phyloP scores from a whole-genome alignment of 2,797 vertebrate species.

The Brachyalestes nurse region DNA sequence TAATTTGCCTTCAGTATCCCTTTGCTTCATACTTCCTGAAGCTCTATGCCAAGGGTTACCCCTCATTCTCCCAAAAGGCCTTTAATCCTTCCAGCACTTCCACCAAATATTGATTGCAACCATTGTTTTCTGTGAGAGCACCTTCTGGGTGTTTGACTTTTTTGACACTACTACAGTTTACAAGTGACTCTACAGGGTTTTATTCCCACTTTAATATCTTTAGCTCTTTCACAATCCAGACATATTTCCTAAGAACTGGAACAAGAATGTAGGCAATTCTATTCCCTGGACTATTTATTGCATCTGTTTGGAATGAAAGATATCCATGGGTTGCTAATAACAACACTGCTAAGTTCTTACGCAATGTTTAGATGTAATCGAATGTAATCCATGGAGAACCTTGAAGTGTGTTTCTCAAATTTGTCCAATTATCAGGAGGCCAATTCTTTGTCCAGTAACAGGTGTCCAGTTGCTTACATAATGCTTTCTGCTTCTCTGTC shows the following conservation, averaged over 20 bases:
- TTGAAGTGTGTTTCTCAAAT: neutral
- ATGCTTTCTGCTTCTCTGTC: conserved; percentile 4
- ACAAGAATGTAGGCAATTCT: conserved; percentile 21
- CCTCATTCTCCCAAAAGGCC: neutral
- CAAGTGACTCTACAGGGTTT: neutral
- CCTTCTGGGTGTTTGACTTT: neutral
- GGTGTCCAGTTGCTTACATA: conserved; percentile 16
- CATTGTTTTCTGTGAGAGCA: neutral
- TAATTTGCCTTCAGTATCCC: neutral
- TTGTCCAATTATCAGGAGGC: neutral
- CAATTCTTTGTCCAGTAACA: neutral
- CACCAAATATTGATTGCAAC: neutral
- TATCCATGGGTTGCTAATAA: conserved; percentile 2
- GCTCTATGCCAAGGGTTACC: neutral
- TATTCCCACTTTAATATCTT: conserved; percentile 1
- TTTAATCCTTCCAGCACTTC: neutral
- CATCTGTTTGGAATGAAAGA: conserved; percentile 31
- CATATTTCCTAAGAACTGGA: conserved; percentile 29
- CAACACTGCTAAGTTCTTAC: neutral
- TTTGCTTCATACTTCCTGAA: conserved; percentile 28
- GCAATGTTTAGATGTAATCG: conserved; percentile 2
- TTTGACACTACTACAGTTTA: conserved; percentile 8
- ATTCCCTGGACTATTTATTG: conserved; percentile 22
- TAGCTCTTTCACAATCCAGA: conserved; percentile 10
- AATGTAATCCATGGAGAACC: neutral